Percentiles rank a stretch among this genome's conserved stretches.
Evolutionary conservation across 2,888 invertebrate species (phyloP).

Genomic region (Microctonus brassicae): DNA sequence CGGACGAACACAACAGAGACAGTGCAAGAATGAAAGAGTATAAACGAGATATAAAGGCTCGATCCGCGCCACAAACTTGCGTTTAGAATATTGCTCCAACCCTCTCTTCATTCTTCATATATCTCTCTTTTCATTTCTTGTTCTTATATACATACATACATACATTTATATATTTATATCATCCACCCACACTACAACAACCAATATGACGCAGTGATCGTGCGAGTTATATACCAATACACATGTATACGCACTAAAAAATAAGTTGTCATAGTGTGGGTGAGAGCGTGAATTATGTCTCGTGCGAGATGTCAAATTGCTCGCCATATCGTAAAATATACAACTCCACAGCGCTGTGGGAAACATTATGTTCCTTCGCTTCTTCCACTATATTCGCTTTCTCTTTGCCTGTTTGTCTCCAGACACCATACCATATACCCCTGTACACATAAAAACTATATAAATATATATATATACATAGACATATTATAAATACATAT

Average conservation of each 20-base stretch:
- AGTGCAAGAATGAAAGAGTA: slow-evolving; percentile 40
- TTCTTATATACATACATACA: too few relatives aligned
- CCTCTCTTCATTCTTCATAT: slow-evolving; percentile 10
- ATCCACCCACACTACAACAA: slow-evolving; percentile 31
- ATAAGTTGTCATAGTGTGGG: slow-evolving; percentile 34
- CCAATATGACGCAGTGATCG: slow-evolving; percentile 27
- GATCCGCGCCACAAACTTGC: slow-evolving; percentile 29
- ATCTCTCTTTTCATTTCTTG: slow-evolving; percentile 6
- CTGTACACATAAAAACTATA: too few relatives aligned
- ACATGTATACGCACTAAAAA: slow-evolving; percentile 19
- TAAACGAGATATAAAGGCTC: not conserved
- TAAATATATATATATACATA: not conserved
- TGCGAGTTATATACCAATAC: slow-evolving; percentile 25
- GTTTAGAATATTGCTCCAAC: slow-evolving; percentile 6
- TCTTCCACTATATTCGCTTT: slow-evolving; percentile 41
- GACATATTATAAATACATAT: too few relatives aligned
- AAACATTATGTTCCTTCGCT: slow-evolving; percentile 66
- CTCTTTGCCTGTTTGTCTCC: slow-evolving; percentile 6
- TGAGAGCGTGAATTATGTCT: slow-evolving; percentile 67
- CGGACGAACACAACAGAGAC: slow-evolving; percentile 54
- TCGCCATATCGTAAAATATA: slow-evolving; percentile 70
- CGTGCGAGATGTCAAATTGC: slow-evolving; percentile 70
- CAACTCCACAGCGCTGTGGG: slow-evolving; percentile 69
- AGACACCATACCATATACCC: not conserved
- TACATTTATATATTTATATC: slow-evolving; percentile 34